Percentiles rank a stretch among this genome's conserved stretches.
Evolutionary conservation across 37 sponge, comb jelly and placozoan species (phyloP).

Genomic region (Hormiphora californensis): DNA sequence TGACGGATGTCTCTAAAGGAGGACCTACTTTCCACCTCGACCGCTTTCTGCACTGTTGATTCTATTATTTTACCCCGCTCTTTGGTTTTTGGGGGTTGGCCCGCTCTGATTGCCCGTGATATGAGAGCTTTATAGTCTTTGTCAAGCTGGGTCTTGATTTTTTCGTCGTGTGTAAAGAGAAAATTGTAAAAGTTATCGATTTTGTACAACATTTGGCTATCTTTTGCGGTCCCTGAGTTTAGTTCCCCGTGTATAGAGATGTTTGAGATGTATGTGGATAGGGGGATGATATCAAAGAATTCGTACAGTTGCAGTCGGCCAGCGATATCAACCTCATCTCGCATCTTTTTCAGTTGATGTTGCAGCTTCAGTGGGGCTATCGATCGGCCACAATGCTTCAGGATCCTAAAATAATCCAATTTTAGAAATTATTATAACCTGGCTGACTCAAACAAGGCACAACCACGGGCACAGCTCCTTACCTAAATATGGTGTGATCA

Average conservation of each 20-base stretch:
- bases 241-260: not conserved
- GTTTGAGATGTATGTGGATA: not conserved
- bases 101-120: not conserved
- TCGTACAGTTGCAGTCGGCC: constrained; percentile 38
- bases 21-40: constrained; percentile 1
- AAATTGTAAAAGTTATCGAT: constrained; percentile 42
- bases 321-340: constrained; percentile 14
- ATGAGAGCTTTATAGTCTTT: constrained; percentile 10
- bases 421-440: not conserved
- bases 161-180: constrained; percentile 31
- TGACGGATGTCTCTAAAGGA: not conserved
- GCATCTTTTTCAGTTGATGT: constrained; percentile 27
- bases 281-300: constrained; percentile 29
- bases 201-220: constrained; percentile 23
- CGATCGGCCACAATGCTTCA: constrained; percentile 44
- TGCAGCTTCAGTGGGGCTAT: constrained; percentile 50
- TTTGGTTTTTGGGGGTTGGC: not conserved
- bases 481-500: constrained; percentile 51
- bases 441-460: not conserved
- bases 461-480: not conserved
- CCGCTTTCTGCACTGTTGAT: not conserved
- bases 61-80: not conserved
- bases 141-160: not conserved
- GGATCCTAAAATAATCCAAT: not conserved
- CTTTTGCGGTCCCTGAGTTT: not conserved